phyloP scores from a whole-genome alignment of 2,888 invertebrate genomes.

The Polietes domitor region DNA sequence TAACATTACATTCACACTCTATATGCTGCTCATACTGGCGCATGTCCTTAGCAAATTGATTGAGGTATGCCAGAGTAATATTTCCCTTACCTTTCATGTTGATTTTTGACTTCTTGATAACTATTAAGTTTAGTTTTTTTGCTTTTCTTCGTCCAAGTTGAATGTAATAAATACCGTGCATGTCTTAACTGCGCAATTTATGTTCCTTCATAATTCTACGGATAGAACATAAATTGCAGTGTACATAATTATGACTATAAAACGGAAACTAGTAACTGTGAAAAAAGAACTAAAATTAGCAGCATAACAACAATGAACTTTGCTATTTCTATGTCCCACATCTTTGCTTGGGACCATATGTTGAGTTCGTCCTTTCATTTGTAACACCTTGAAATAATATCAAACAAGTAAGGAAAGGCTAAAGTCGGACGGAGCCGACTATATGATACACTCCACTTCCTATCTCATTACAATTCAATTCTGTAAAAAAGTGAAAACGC shows the following conservation, averaged over 20 bases:
- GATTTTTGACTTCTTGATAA: slow-evolving; percentile 32
- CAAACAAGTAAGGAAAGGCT: too few relatives aligned
- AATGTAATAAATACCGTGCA: slow-evolving; percentile 34
- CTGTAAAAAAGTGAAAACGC: too few relatives aligned
- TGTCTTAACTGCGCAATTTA: slow-evolving; percentile 37
- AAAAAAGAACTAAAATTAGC: slow-evolving; percentile 33
- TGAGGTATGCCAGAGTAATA: slow-evolving; percentile 12
- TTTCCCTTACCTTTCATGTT: slow-evolving; percentile 31
- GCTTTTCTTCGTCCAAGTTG: slow-evolving; percentile 16
- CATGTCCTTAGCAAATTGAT: slow-evolving; percentile 12
- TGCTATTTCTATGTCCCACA: neutral
- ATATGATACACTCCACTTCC: too few relatives aligned
- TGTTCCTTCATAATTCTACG: slow-evolving; percentile 8
- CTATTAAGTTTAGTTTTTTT: slow-evolving; percentile 16
- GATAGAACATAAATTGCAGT: slow-evolving; percentile 38
- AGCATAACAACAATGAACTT: neutral
- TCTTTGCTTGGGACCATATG: neutral
- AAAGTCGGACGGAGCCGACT: too few relatives aligned
- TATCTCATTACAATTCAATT: too few relatives aligned
- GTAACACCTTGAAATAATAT: neutral
- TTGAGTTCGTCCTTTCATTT: neutral
- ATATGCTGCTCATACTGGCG: neutral
- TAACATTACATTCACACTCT: neutral
- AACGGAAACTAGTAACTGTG: slow-evolving; percentile 43
- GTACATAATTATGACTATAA: slow-evolving; percentile 49